Conservation (phyloP, 2,113 vertebrate genomes). For the Siniperca knerii region DNA sequence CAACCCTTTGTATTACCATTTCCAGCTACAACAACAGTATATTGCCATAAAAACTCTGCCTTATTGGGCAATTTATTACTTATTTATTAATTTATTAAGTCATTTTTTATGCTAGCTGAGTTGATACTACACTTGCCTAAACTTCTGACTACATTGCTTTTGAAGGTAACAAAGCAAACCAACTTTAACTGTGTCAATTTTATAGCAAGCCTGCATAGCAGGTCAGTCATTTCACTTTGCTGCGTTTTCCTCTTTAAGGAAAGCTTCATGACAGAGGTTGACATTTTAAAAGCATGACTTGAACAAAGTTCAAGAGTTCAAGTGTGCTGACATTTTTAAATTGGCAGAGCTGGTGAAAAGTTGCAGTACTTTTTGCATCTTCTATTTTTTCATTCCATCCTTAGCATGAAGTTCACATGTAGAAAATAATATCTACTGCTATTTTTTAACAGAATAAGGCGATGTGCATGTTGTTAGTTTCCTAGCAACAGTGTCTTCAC, state of each 20-base stretch:
- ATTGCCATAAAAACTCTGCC: neutral
- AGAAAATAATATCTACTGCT: neutral
- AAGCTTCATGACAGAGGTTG: neutral
- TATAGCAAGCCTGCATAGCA: neutral
- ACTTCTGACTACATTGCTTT: neutral
- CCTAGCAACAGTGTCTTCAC: too few relatives aligned
- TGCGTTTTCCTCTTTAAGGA: neutral
- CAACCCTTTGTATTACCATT: neutral
- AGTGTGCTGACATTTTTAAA: neutral
- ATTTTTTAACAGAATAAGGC: too few relatives aligned
- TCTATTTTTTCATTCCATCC: neutral
- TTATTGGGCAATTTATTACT: neutral
- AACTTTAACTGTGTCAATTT: neutral
- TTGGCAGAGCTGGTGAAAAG: neutral
- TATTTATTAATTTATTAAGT: too few relatives aligned
- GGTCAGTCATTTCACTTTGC: neutral
- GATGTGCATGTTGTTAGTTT: too few relatives aligned
- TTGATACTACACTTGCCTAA: neutral
- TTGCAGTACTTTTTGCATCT: neutral
- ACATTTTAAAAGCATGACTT: neutral
- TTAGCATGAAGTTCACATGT: neutral
- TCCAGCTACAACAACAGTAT: neutral
- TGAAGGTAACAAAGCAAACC: neutral
- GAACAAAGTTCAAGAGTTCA: neutral
- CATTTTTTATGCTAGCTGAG: neutral